Base-by-base conservation (phyloP, 2,797 vertebrate genomes). In the Caiman crocodilus region DNA sequence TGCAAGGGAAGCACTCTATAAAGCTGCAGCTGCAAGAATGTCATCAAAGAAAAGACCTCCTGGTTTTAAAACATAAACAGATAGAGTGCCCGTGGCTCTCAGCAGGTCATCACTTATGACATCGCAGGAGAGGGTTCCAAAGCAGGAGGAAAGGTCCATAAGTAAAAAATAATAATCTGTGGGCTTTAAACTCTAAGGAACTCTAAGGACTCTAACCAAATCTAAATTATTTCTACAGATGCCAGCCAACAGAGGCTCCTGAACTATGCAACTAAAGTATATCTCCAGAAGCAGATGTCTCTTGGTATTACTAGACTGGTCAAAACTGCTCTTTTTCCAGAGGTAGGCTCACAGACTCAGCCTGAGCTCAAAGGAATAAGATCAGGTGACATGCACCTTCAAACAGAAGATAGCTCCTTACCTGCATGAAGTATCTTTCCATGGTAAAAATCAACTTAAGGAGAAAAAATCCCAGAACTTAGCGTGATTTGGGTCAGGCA, bases 41-140 rank as follows among this genome's bases (percentile, higher is more conserved):
- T 25, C 90, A 91, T 83, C 90, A 90, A 94, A 89, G 78, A 71
- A n/a, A 73, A 73, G 80, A 79, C 14, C 65, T 81, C 61, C 82
- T 89, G 15, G 8, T 88, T 74, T 79, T 59, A 79, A 83, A 96
- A 64, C 79, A 84, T 13, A 61, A 25, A 20, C 13, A 73, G 64
- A 78, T 0, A 18, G 57, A 86, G 60, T 3, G 80, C 60, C 74
- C 69, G 93, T 0, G 1, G 76, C 88, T 88, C 63, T 58, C 89
- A 63, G 83, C 78, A 84, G 64, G n/a, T 32, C 84, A 23, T 26
- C 85, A 79, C 69, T 94, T 77, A 78, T 1, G 84, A 0, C 57
- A 67, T n/a, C 84, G 82, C 60, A 78, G 69, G 67, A 89, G 57
- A 86, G 56, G 63, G 82, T 57, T 86, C 64, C 76, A 23, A 74